Evolutionary conservation across 2,113 vertebrate species (phyloP).

Genomic region (Taurulus bubalis): DNA sequence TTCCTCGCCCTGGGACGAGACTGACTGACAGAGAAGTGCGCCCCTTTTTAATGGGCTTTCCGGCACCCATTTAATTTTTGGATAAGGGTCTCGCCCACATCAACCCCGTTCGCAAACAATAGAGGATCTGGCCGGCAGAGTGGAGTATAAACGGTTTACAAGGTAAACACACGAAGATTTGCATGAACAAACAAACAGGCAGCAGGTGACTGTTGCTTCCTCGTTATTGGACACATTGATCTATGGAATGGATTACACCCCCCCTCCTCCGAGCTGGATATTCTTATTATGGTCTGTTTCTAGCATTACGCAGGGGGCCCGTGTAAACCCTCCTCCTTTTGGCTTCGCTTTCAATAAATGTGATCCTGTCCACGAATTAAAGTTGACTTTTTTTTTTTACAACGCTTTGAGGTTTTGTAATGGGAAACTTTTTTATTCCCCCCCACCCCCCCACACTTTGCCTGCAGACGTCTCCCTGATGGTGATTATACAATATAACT

Average conservation of each 20-base stretch:
- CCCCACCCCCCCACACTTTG: background rate
- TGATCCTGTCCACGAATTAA: conserved; percentile 46
- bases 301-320: conserved; percentile 51
- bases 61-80: conserved; percentile 81
- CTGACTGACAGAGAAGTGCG: conserved; percentile 85
- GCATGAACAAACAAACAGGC: conserved; percentile 79
- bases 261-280: conserved; percentile 13
- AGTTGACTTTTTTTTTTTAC: conserved; percentile 43
- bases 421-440: background rate
- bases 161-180: conserved; percentile 81
- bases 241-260: conserved; percentile 23
- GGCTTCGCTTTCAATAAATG: conserved; percentile 47
- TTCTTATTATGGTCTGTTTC: conserved; percentile 64
- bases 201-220: conserved; percentile 55
- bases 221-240: conserved; percentile 54
- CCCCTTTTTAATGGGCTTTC: conserved; percentile 83
- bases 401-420: conserved; percentile 42
- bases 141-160: conserved; percentile 71
- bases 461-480: conserved; percentile 7
- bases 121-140: conserved; percentile 75
- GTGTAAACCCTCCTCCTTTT: conserved; percentile 51
- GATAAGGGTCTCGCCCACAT: conserved; percentile 81
- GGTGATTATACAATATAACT: background rate
- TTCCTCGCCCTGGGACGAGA: conserved; percentile 81
- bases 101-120: conserved; percentile 82